Base-by-base conservation (phyloP, 2,888 invertebrate genomes). In the Trissolcus brochymenae region DNA sequence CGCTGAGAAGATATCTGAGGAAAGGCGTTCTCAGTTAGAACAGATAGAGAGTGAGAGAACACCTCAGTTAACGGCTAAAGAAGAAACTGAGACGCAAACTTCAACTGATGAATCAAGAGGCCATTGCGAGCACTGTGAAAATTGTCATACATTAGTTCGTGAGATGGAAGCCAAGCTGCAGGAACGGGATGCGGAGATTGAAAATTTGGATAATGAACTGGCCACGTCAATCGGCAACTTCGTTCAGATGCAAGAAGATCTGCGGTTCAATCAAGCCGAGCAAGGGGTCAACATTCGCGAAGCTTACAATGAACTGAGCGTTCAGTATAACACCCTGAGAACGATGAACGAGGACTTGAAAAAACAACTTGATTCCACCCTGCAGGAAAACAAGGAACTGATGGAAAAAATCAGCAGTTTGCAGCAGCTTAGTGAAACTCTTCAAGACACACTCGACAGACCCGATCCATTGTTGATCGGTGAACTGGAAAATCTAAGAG, bases 101-200 rank as follows among this genome's bases (percentile, higher is more conserved):
- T 17, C 43, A 0, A 76, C 74, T 14, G 81, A 80, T 6, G 76
- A 77, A 29, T 7, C 40, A 0, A 68, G 57, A 35, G 41, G 49
- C 3, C 78, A 78, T 2, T 86, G 84, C 35, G 84, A 83, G n/a
- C 81, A 82, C 19, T 87, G 87, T 41, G 84, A 85, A n/a, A 84
- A 83, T 43, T 87, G 85, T 55, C 83, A 85, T 2, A 83, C 81
- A 0, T 57, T 85, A 29, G 82, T 88, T 0, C 85, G 85, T 7
- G 91, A 91, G 3, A 90, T 92, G 61, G 92, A 94, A 76, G 93
- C 93, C 1, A 95, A 95, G 88, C 87, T 95, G 11, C 94, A 94
- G 85, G 95, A 95, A 87, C 90, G 94, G 76, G 93, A 94, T 84
- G 90, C 94, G 56, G 94, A 93, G 77, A 93, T 95, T 66, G 95